These are phyloP conservation scores for Vidua macroura DNA, from an alignment of 2,113 vertebrate genomes.

Conservation along the genomic window DNA sequence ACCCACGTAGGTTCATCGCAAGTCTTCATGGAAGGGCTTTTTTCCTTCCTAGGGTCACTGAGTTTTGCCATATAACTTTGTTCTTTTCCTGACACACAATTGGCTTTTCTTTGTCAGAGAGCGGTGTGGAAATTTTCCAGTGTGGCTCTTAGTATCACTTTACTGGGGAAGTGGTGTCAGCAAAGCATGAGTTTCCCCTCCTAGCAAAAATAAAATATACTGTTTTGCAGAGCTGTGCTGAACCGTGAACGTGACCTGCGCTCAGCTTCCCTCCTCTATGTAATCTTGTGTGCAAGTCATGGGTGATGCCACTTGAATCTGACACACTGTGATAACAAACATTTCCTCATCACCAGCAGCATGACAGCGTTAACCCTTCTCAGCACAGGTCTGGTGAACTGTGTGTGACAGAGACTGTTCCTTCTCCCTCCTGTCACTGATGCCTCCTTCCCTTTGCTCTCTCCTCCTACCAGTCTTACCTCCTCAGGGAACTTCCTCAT, in stretches of 20 bases:
- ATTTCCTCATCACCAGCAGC: neutral
- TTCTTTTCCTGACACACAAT: neutral
- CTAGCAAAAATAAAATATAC: neutral
- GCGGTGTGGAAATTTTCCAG: neutral
- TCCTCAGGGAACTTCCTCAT: neutral
- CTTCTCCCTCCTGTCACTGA: neutral
- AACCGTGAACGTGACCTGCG: neutral
- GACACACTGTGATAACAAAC: neutral
- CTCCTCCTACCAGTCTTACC: neutral
- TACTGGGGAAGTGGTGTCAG: neutral
- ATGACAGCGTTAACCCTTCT: neutral
- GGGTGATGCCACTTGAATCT: neutral
- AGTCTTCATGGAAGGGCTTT: neutral
- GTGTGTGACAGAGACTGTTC: neutral
- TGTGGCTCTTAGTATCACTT: neutral
- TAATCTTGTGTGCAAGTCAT: neutral
- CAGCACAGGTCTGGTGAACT: neutral
- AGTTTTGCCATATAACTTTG: neutral
- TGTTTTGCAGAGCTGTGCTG: slow-evolving; percentile 38
- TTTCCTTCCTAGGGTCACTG: neutral
- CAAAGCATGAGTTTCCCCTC: neutral
- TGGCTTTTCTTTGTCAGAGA: neutral
- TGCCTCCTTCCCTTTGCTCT: neutral
- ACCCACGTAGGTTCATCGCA: accelerated
- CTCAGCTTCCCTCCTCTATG: neutral